A percentile compares a stretch with the other conserved stretches of the same genome.
These are phyloP conservation scores for Furcifer pardalis DNA, from an alignment of 2,797 vertebrate species.

Conservation along the genomic window DNA sequence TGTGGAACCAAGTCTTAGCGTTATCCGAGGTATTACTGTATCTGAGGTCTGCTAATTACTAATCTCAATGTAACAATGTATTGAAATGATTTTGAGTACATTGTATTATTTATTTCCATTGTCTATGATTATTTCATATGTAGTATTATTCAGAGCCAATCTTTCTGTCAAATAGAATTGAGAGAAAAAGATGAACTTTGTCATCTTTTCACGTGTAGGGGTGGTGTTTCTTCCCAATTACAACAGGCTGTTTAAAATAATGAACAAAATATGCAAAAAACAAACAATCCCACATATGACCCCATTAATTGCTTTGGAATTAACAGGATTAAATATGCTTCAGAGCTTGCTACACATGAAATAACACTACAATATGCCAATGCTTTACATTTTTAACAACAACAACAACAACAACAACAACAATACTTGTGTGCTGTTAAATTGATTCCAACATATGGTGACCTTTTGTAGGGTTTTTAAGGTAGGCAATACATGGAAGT, in stretches of 20 bases:
- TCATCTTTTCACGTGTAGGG: not conserved
- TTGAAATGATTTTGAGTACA: conserved; percentile 4
- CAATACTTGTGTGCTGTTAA: no score
- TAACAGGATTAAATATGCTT: not conserved
- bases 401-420: no score
- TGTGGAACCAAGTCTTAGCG: no score
- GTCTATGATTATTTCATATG: not conserved
- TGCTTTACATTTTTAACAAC: not conserved
- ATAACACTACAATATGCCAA: not conserved
- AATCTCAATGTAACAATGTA: not conserved
- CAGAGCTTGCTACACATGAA: not conserved
- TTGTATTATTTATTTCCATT: not conserved
- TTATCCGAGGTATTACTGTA: no score
- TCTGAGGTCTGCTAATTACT: not conserved
- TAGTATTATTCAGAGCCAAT: not conserved
- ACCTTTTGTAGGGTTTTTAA: no score
- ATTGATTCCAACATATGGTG: no score
- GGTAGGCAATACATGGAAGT: no score
- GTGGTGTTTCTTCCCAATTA: not conserved
- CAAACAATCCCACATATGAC: no score
- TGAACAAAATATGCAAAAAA: not conserved
- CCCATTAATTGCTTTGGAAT: not conserved
- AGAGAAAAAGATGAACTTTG: not conserved
- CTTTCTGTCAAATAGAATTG: not conserved
- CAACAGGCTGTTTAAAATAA: not conserved